These are phyloP conservation scores for Lumbricus terrestris DNA, from an alignment of 2,888 invertebrate genomes.

Conservation along the genomic window DNA sequence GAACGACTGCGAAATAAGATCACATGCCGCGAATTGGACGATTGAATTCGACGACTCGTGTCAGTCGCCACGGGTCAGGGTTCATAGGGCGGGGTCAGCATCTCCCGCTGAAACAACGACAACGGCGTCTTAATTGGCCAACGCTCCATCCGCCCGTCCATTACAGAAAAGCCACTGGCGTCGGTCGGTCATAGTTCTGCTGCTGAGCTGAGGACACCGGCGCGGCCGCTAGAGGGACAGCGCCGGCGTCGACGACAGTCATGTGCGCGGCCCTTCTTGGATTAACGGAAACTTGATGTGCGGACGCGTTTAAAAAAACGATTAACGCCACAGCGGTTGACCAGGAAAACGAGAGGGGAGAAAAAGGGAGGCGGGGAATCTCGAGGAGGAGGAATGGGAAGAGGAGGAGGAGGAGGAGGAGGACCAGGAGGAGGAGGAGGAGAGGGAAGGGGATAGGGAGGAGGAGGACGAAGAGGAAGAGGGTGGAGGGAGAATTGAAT, in stretches of 20 bases:
- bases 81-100: constrained; percentile 10
- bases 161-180: neutral
- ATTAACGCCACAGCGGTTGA: neutral
- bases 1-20: neutral
- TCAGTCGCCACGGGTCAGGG: constrained; percentile 10
- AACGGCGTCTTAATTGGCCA: neutral
- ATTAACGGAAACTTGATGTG: neutral
- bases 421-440: neutral
- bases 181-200: neutral
- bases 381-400: neutral
- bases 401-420: too few relatives aligned
- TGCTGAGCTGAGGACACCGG: neutral
- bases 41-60: constrained; percentile 8
- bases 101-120: neutral
- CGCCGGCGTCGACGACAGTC: neutral
- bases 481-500: neutral
- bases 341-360: neutral
- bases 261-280: too few relatives aligned
- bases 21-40: neutral
- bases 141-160: neutral
- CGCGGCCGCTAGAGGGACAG: neutral
- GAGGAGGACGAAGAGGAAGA: neutral
- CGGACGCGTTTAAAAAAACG: neutral
- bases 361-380: neutral
- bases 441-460: too few relatives aligned